These are phyloP conservation scores for Gymnodraco acuticeps DNA, from an alignment of 2,797 vertebrate genomes.

Conservation along the genomic window DNA sequence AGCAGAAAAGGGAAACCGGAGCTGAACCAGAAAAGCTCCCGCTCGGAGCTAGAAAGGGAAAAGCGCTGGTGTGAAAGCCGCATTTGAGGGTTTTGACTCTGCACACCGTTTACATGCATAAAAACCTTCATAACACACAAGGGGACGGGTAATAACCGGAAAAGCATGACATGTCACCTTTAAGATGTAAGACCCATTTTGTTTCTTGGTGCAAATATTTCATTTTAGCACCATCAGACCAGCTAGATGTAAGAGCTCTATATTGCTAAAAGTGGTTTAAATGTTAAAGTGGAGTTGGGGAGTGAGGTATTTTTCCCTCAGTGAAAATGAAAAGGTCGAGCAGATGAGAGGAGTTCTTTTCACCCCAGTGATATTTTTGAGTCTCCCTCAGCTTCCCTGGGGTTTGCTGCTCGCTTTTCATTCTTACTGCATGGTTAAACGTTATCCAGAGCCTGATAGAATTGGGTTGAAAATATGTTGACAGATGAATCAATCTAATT, in stretches of 20 bases:
- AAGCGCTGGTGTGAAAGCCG: too few species aligned
- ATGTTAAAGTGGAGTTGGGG: conserved; percentile 1
- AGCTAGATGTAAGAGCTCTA: not conserved
- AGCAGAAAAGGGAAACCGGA: too few species aligned
- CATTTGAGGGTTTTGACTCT: too few species aligned
- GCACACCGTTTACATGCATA: too few species aligned
- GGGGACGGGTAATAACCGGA: too few species aligned
- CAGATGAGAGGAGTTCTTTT: conserved; percentile 56
- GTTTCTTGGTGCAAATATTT: not conserved
- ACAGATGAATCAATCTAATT: conserved; percentile 50
- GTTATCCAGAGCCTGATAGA: conserved; percentile 13
- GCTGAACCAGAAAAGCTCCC: too few species aligned
- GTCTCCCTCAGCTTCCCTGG: conserved; percentile 43
- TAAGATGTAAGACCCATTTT: conserved; percentile 1
- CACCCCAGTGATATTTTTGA: conserved; percentile 61
- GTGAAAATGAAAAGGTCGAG: conserved; percentile 53
- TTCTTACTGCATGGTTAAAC: conserved; percentile 13
- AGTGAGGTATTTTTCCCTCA: conserved; percentile 12
- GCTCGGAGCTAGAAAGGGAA: too few species aligned
- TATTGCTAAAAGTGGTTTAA: conserved; percentile 34
- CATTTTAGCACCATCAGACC: not conserved
- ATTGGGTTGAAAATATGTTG: conserved; percentile 31
- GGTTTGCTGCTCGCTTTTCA: conserved; percentile 35
- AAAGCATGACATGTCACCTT: too few species aligned
- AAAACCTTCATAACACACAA: too few species aligned